These are phyloP conservation scores for Heptranchias perlo DNA, from an alignment of 2,113 vertebrate species.

Conservation along the genomic window DNA sequence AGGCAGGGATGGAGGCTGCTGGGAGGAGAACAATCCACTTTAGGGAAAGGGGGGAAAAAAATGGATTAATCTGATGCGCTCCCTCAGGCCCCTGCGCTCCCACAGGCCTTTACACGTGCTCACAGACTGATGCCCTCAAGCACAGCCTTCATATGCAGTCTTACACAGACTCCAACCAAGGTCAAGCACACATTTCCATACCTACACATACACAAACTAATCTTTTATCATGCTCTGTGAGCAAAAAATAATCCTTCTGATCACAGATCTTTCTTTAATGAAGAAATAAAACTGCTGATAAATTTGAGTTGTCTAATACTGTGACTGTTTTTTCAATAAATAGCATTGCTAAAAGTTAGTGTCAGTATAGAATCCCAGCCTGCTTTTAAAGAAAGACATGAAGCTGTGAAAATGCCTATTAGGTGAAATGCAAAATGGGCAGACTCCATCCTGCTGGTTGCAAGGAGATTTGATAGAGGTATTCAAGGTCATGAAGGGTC, in stretches of 20 bases:
- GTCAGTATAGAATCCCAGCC: neutral
- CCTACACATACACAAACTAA: neutral
- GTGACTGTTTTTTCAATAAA: neutral
- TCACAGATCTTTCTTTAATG: neutral
- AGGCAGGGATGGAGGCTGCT: neutral
- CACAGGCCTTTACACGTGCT: too few species aligned
- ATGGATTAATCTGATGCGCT: neutral
- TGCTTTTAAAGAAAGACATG: neutral
- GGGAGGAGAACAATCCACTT: neutral
- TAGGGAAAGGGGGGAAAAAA: neutral
- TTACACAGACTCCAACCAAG: too few species aligned
- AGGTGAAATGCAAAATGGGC: neutral
- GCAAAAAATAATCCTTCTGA: neutral
- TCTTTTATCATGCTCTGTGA: neutral
- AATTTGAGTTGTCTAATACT: neutral
- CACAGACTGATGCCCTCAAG: too few species aligned
- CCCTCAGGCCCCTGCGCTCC: too few species aligned
- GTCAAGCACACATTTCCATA: neutral
- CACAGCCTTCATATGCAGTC: too few species aligned
- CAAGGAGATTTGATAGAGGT: too few species aligned
- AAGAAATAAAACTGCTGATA: neutral
- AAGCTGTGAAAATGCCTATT: neutral
- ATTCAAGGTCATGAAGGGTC: too few species aligned
- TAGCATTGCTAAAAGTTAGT: neutral
- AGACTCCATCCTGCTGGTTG: neutral